Evolutionary conservation across 2,113 vertebrate genomes (phyloP), one percentile per base, ranked within the genome.

Genomic region (Isichthys henryi): DNA sequence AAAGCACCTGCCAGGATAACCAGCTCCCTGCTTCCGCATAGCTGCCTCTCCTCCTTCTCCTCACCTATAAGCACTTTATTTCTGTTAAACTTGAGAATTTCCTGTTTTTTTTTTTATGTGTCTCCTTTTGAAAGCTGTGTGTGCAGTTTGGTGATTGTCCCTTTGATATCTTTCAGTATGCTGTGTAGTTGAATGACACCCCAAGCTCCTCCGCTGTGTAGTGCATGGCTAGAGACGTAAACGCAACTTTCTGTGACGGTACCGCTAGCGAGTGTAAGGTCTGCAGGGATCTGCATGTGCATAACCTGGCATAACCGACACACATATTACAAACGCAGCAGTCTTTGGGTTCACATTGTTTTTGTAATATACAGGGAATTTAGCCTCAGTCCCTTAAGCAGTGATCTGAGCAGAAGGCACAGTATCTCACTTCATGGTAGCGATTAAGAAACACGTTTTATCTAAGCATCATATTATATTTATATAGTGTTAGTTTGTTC

Each of bases 1-100:
- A 86, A 27, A 87, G 50, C 85, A 87, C 91, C 92, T 93, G 88
- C 90, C 91, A 89, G 91, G 74, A 48, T 92, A 91, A 46, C 62
- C 39, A 87, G 31, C 35, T 52, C 93, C 92, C 91, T 94, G 91
- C 87, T 92, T 77, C 43, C 87, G 90, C 90, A 90, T 88, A 92
- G 92, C 92, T 93, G 94, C 90, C 92, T 93, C 90, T 94, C 89
- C 92, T 92, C 82, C 89, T 39, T 11, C 89, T 91, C 89, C 91
- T 90, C 89, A 91, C 86, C 90, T 91, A 88, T 3, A 94, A 93
- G 95, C 95, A 96, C 96, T 96, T 96, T 96, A 96, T 92, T 93
- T 93, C 93, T 94, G 94, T 91, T 92, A 87, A 88, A 91, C 93
- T 94, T 93, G 92, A 86, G 9, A 92, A 92, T 53, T 90, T 94